Conservation (phyloP, 2,113 vertebrate species). For the Phylloscopus trochiloides region DNA sequence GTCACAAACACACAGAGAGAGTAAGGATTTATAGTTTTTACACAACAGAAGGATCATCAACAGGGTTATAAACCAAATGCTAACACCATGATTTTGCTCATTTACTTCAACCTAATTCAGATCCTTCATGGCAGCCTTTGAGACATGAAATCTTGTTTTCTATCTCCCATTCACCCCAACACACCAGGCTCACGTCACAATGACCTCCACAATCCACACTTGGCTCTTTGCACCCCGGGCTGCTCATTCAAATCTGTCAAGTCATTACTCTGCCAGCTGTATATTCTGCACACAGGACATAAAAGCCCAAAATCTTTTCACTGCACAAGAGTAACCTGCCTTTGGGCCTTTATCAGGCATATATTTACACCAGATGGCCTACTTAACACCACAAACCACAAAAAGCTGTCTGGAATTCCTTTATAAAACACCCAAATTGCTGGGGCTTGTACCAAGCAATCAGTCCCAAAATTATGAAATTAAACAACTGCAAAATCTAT, state of each 20-base stretch:
- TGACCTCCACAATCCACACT: neutral
- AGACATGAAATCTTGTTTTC: neutral
- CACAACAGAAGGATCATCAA: neutral
- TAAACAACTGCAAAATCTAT: neutral
- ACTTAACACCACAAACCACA: neutral
- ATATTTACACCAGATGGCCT: neutral
- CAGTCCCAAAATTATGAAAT: neutral
- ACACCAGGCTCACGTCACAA: neutral
- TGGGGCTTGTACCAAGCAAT: neutral
- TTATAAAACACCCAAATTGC: neutral
- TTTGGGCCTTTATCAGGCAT: neutral
- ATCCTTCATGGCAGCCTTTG: neutral
- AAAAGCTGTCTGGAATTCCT: neutral
- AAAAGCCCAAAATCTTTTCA: neutral
- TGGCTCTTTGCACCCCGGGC: neutral
- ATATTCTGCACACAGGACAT: neutral
- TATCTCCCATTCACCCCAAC: neutral
- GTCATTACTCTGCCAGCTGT: neutral
- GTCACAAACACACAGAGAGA: fast-evolving
- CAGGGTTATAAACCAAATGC: neutral
- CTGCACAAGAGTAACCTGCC: neutral
- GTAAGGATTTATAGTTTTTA: neutral
- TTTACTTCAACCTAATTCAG: neutral
- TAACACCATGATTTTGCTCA: neutral
- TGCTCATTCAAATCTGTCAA: neutral